Conservation (phyloP, 2,888 invertebrate species). For the Pheosia gnoma region DNA sequence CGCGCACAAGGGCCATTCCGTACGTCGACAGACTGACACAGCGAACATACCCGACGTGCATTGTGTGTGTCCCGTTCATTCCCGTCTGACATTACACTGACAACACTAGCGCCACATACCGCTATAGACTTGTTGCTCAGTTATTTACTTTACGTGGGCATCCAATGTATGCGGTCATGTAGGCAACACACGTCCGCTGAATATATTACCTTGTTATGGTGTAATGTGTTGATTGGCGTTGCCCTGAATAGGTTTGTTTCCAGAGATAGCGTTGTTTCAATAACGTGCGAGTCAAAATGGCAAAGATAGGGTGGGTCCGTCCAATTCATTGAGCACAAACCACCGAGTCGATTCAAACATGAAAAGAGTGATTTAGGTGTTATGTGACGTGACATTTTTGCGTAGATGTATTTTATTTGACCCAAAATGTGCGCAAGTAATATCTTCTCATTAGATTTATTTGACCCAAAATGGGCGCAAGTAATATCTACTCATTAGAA, state of each 20-base stretch:
- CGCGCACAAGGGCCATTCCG: slow-evolving; percentile 54
- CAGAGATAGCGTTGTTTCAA: too few relatives aligned
- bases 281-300: too few relatives aligned
- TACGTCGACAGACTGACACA: slow-evolving; percentile 51
- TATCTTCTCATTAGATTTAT: too few relatives aligned
- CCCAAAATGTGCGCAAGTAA: too few relatives aligned
- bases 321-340: background rate
- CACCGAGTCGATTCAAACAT: background rate
- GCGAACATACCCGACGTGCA: slow-evolving; percentile 53
- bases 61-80: slow-evolving; percentile 59
- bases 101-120: slow-evolving; percentile 42
- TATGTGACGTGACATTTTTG: background rate
- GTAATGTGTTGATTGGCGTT: slow-evolving; percentile 7
- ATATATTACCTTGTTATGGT: slow-evolving; percentile 8
- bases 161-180: slow-evolving; percentile 23
- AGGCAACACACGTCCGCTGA: slow-evolving; percentile 11
- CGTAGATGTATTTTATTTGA: background rate
- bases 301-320: background rate
- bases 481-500: too few relatives aligned
- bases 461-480: background rate
- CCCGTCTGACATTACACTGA: slow-evolving; percentile 50
- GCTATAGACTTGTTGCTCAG: slow-evolving; percentile 58
- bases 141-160: slow-evolving; percentile 40
- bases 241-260: background rate
- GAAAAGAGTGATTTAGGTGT: background rate